Conservation (phyloP, 2,888 invertebrate genomes). For the Caenorhabditis uteleia region DNA sequence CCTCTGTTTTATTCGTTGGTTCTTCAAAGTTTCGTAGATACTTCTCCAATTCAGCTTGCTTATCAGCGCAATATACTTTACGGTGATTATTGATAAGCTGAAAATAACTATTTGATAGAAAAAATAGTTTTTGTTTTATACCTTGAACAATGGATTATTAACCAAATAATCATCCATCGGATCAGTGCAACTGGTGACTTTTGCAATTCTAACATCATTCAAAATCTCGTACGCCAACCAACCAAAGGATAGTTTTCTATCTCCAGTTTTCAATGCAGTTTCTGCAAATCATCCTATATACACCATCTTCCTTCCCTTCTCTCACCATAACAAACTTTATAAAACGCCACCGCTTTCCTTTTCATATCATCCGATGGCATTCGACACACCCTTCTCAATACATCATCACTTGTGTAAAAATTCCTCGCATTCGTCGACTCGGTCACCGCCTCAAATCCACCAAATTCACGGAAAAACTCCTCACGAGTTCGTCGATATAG, state of each 20-base stretch:
- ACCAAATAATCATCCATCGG: neutral
- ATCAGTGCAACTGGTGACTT: neutral
- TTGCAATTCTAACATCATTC: conserved; percentile 1
- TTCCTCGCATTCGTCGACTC: too few relatives aligned
- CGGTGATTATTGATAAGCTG: too few relatives aligned
- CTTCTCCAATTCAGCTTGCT: too few relatives aligned
- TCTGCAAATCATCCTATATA: conserved; percentile 7
- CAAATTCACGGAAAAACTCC: conserved; percentile 31
- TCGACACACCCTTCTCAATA: conserved; percentile 21
- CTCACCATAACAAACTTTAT: conserved; percentile 48
- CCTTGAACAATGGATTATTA: conserved; percentile 9
- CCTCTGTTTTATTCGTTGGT: too few relatives aligned
- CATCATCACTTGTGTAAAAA: too few relatives aligned
- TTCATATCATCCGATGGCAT: conserved; percentile 15
- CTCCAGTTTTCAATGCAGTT: conserved; percentile 19
- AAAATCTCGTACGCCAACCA: conserved; percentile 62
- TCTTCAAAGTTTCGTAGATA: too few relatives aligned
- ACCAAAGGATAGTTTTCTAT: conserved; percentile 55
- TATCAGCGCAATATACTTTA: too few relatives aligned
- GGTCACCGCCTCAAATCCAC: neutral
- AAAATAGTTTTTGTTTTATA: conserved; percentile 9
- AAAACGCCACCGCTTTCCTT: conserved; percentile 54
- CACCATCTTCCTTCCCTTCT: neutral
- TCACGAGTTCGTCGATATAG: conserved; percentile 19
- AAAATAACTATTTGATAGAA: conserved; percentile 5